A percentile compares a stretch with the other conserved stretches of the same genome.
phyloP scores from a whole-genome alignment of 2,113 vertebrate genomes.

The Melanerpes formicivorus region DNA sequence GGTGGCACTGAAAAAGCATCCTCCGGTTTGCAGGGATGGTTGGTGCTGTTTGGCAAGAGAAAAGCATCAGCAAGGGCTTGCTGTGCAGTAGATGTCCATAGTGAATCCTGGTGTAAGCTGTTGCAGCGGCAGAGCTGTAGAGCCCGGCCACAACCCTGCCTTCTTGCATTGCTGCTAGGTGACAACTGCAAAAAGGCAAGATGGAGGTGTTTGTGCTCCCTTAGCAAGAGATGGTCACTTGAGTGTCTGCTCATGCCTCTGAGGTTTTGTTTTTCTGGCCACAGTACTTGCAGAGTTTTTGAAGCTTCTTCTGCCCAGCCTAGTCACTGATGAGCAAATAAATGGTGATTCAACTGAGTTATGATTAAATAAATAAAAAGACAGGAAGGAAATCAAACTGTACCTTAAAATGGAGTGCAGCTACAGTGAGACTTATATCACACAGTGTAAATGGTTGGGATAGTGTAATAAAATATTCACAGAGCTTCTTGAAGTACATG shows the following conservation, averaged over 20 bases:
- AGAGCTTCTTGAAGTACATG: constrained; percentile 11
- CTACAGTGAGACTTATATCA: constrained; percentile 17
- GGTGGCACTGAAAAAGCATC: not conserved
- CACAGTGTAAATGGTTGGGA: constrained; percentile 21
- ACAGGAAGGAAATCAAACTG: not conserved
- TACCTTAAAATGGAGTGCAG: not conserved
- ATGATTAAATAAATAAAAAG: constrained; percentile 39
- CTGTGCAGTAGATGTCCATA: not conserved
- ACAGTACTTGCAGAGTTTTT: not conserved
- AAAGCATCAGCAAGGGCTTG: not conserved
- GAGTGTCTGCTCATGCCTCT: not conserved
- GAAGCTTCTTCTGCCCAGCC: not conserved
- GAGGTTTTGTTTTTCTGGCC: not conserved
- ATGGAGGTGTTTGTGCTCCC: fast-evolving
- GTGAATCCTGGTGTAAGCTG: not conserved
- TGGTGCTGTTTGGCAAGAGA: not conserved
- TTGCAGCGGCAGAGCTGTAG: not conserved
- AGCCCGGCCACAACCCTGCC: not conserved
- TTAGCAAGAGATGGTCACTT: fast-evolving
- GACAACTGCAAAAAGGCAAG: fast-evolving
- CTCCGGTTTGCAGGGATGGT: not conserved
- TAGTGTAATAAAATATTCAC: constrained; percentile 39
- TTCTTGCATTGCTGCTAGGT: not conserved
- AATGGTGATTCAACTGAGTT: not conserved
- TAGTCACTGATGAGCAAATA: not conserved